A percentile compares a stretch with the other conserved stretches of the same genome.
phyloP scores from a whole-genome alignment of 2,888 invertebrate species.

The Leptopterna dolabrata region DNA sequence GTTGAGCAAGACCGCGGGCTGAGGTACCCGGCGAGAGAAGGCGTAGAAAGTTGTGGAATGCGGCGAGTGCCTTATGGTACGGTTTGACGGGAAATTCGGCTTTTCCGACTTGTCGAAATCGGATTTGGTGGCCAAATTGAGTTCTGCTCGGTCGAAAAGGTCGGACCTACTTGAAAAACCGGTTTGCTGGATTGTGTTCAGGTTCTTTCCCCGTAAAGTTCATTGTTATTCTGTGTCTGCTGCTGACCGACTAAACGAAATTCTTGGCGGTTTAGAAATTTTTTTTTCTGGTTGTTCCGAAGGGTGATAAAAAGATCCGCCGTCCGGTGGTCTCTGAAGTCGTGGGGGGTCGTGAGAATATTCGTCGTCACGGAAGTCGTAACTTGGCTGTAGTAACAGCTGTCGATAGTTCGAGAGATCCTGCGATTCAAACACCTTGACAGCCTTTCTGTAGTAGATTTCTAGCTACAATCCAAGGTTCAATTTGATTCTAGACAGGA shows the following conservation, averaged over 20 bases:
- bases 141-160: not conserved
- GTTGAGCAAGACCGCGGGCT: conserved; percentile 13
- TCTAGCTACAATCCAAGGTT: too few species aligned
- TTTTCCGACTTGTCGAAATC: not conserved
- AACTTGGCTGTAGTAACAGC: not conserved
- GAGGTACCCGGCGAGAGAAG: not conserved
- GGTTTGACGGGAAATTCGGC: not conserved
- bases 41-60: conserved; percentile 46
- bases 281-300: not conserved
- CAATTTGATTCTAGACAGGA: too few species aligned
- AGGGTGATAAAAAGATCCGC: not conserved
- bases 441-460: too few species aligned
- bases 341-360: not conserved
- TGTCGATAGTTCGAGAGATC: too few species aligned
- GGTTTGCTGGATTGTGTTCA: not conserved
- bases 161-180: not conserved
- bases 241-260: not conserved
- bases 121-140: not conserved
- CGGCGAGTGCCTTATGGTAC: conserved; percentile 45
- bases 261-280: not conserved
- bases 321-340: not conserved
- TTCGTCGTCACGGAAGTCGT: not conserved
- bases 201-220: not conserved
- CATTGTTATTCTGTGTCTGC: not conserved
- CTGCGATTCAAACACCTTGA: too few species aligned